These are phyloP conservation scores for Stichodactyla mertensii DNA, from an alignment of 64 coral and sea anemone genomes.

Conservation along the genomic window DNA sequence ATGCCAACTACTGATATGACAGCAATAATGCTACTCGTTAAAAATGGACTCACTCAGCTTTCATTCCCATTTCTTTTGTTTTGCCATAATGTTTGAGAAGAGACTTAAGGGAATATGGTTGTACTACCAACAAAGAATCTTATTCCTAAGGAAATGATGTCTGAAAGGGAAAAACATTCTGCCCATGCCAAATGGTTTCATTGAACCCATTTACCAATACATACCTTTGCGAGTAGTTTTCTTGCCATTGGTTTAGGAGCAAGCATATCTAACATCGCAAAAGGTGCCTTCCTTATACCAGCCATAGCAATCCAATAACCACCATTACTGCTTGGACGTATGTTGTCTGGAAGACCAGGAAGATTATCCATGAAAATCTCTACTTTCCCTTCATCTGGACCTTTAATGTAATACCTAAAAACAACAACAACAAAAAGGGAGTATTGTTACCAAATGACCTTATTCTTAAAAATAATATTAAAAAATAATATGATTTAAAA, in stretches of 20 bases:
- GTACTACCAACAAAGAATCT: too few species aligned
- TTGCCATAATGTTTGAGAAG: too few species aligned
- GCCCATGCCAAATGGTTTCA: too few species aligned
- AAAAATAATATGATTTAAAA: background rate
- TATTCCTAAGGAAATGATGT: too few species aligned
- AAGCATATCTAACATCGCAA: conserved; percentile 36
- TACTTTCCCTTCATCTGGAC: conserved; percentile 69
- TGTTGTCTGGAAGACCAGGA: conserved; percentile 83
- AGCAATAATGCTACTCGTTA: too few species aligned
- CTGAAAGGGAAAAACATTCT: too few species aligned
- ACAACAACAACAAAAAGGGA: too few species aligned
- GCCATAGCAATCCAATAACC: conserved; percentile 81
- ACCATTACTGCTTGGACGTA: conserved; percentile 57
- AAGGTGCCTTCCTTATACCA: conserved; percentile 35
- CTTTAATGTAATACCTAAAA: conserved; percentile 77
- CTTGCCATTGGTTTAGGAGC: conserved; percentile 40
- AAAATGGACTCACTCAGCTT: too few species aligned
- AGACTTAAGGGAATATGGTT: too few species aligned
- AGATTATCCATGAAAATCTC: conserved; percentile 84
- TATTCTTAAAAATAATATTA: background rate
- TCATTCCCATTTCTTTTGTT: too few species aligned
- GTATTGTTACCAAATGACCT: background rate
- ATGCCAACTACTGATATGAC: too few species aligned
- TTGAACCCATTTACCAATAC: too few species aligned
- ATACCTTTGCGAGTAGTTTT: conserved; percentile 71